Conservation (phyloP, 2,113 vertebrate species). For the Paramisgurnus dabryanus region DNA sequence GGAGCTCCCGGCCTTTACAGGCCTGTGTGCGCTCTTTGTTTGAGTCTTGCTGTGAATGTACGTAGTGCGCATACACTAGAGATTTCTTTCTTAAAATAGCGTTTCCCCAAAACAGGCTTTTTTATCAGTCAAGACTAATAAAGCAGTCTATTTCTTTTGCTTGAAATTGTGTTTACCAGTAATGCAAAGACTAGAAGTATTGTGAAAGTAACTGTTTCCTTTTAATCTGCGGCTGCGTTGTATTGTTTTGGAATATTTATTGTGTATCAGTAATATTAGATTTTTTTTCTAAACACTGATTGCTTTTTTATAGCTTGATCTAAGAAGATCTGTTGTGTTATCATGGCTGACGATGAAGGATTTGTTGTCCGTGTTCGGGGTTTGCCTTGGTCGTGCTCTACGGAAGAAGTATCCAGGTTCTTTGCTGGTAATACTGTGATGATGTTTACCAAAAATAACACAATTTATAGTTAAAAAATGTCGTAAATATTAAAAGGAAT, state of each 20-base stretch:
- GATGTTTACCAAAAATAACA: no score
- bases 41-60: background rate
- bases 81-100: background rate
- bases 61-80: background rate
- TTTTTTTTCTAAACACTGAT: background rate
- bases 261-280: background rate
- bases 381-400: conserved; percentile 95
- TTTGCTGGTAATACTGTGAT: conserved; percentile 80
- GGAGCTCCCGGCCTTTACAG: conserved; percentile 3
- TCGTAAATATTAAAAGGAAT: background rate
- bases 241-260: background rate
- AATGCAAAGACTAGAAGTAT: background rate
- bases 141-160: background rate
- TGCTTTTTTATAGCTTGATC: background rate
- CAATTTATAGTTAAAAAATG: background rate
- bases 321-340: background rate
- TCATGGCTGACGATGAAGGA: conserved; percentile 73
- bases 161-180: background rate
- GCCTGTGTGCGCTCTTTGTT: conserved; percentile 26
- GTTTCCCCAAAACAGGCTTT: background rate
- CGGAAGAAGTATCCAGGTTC: conserved; percentile 92
- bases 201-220: background rate
- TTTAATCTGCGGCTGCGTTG: background rate
- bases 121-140: background rate
- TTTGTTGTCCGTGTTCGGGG: conserved; percentile 94